Evolutionary conservation across 2,797 vertebrate genomes (phyloP).

Genomic region (Cercopithecus neglectus): DNA sequence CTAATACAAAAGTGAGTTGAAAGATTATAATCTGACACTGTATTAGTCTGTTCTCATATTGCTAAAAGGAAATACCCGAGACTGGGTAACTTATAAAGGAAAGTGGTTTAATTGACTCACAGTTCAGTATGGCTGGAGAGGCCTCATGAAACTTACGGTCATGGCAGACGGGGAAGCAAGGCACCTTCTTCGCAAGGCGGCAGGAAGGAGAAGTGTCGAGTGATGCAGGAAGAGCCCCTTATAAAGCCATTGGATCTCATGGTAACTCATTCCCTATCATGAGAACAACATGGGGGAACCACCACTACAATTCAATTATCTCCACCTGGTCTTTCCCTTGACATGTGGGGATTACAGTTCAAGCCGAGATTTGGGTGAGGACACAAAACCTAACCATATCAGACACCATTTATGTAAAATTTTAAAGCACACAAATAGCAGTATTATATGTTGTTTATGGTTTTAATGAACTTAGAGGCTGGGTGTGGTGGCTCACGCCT

Average conservation of each 20-base stretch:
- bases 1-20: background rate
- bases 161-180: background rate
- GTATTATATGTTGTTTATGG: background rate
- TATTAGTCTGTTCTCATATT: background rate
- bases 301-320: background rate
- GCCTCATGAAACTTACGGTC: background rate
- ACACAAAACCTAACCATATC: background rate
- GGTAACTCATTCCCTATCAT: background rate
- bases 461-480: background rate
- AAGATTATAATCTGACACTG: background rate
- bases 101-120: background rate
- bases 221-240: background rate
- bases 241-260: background rate
- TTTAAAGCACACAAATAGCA: background rate
- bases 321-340: background rate
- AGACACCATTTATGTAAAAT: background rate
- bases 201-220: background rate
- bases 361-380: background rate
- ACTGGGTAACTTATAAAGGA: background rate
- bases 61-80: background rate
- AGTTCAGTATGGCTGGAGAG: background rate
- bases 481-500: background rate
- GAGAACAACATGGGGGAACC: background rate
- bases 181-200: background rate
- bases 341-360: background rate